Conservation (phyloP, 2,888 invertebrate species). For the Orchesellides sinensis region DNA sequence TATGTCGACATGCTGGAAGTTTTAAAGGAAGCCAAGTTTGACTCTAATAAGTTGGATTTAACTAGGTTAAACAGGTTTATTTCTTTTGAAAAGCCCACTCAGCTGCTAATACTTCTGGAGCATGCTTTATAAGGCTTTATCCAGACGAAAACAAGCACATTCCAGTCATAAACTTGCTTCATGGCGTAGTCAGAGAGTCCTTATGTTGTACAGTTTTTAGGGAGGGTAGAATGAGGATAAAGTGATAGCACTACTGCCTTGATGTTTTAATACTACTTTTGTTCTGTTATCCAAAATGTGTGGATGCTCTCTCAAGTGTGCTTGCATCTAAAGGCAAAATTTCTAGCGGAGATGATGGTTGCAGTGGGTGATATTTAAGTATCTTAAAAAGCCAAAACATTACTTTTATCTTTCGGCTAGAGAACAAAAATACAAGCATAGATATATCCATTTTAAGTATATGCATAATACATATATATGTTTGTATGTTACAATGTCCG, state of each 20-base stretch:
- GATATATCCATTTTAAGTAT: background rate
- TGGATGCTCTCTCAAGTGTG: slow-evolving; percentile 6
- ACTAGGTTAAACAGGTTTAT: slow-evolving; percentile 59
- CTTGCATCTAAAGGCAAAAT: background rate
- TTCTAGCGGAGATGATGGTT: no score
- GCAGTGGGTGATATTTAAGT: no score
- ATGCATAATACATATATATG: background rate
- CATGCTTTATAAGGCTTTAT: background rate
- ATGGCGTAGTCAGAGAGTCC: slow-evolving; percentile 11
- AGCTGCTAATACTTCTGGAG: background rate
- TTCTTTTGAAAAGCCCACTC: slow-evolving; percentile 32
- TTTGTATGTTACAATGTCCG: background rate
- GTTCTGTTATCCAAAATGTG: slow-evolving; percentile 20
- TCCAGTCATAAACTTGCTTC: slow-evolving; percentile 30
- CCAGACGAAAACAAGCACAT: background rate
- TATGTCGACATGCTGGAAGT: slow-evolving; percentile 28
- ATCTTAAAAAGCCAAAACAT: no score
- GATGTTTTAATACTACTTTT: slow-evolving; percentile 25
- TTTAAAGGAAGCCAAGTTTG: slow-evolving; percentile 29
- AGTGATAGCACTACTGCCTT: slow-evolving; percentile 26
- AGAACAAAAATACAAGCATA: no score
- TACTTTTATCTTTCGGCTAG: no score
- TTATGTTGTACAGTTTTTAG: background rate
- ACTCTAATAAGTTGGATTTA: slow-evolving; percentile 38
- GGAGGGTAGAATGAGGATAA: slow-evolving; percentile 17